Evolutionary conservation across 1,140 invertebrate genomes (phyloP), one percentile per base, ranked within the genome.

Genomic region (Nautilus pompilius): DNA sequence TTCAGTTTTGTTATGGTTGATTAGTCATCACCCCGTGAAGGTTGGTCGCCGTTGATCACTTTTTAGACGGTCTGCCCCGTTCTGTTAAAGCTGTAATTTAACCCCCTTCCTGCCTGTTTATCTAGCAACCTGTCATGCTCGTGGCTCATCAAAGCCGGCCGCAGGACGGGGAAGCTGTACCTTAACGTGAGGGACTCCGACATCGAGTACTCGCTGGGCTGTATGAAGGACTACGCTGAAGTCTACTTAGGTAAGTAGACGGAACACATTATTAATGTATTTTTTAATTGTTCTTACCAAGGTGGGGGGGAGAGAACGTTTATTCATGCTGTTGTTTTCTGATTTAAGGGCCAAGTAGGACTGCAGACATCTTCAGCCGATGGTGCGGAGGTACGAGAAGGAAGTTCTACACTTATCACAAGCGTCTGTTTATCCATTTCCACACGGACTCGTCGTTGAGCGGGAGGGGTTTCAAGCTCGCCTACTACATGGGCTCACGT

Each of bases 221-320:
- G 49, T 24, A 53, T 53, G 49, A 53, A 53, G 49, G 49, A 53
- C 20, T 53, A 53, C 17, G 49, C 49, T 5, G 49, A 53, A 53
- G 15, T 53, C 15, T 53, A 53, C 49, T 24, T 53, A 22, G 49
- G 49, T 53, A 53, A 53, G 49, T 46, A 22, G 3, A 46, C n/a
- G n/a, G n/a, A n/a, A n/a, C n/a, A n/a, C n/a, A n/a, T n/a, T n/a
- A n/a, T n/a, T n/a, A n/a, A n/a, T n/a, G n/a, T n/a, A n/a, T n/a
- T n/a, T n/a, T n/a, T n/a, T n/a, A n/a, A n/a, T n/a, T n/a, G n/a
- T n/a, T n/a, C n/a, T n/a, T n/a, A n/a, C n/a, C n/a, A n/a, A n/a
- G n/a, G n/a, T n/a, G n/a, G n/a, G n/a, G n/a, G n/a, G n/a, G n/a
- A n/a, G n/a, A n/a, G n/a, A n/a, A n/a, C n/a, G n/a, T n/a, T n/a